Evolutionary conservation across 1,140 invertebrate genomes (phyloP).

Genomic region (Zophobas atratus): DNA sequence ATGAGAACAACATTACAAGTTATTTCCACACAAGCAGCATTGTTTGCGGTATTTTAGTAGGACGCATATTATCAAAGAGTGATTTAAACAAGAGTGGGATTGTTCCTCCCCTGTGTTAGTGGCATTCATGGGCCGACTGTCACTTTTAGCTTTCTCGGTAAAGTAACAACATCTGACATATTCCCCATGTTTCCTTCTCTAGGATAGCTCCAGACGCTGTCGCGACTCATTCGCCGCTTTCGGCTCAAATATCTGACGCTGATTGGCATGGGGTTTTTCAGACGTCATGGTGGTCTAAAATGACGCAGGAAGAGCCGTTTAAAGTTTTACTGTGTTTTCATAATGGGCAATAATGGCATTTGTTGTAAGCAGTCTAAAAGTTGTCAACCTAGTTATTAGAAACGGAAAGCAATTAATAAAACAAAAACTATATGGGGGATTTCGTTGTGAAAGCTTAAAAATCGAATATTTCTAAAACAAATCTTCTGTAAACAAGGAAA

Average conservation of each 20-base stretch:
- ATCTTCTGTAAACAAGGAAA: too few species aligned
- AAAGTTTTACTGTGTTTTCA: not conserved
- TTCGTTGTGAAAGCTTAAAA: too few species aligned
- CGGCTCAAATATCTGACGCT: conserved; percentile 57
- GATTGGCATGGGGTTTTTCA: conserved; percentile 52
- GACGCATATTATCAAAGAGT: conserved; percentile 17
- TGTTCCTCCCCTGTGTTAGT: conserved; percentile 44
- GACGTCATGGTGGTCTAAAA: not conserved
- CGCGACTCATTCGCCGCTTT: conserved; percentile 51
- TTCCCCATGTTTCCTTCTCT: conserved; percentile 59
- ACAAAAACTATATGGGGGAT: too few species aligned
- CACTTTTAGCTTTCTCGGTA: conserved; percentile 52
- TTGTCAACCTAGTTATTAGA: too few species aligned
- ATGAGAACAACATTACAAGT: conserved; percentile 9
- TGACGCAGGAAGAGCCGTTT: not conserved
- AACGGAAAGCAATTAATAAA: too few species aligned
- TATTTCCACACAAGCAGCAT: not conserved
- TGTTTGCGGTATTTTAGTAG: conserved; percentile 9
- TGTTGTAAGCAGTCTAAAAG: too few species aligned
- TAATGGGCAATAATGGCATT: too few species aligned
- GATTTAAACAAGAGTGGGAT: conserved; percentile 44
- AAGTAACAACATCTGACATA: conserved; percentile 59
- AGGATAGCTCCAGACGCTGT: conserved; percentile 57
- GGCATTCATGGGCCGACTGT: conserved; percentile 52
- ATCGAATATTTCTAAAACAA: too few species aligned